Conservation (phyloP, 2,888 invertebrate species). For the Eilema caniola region DNA sequence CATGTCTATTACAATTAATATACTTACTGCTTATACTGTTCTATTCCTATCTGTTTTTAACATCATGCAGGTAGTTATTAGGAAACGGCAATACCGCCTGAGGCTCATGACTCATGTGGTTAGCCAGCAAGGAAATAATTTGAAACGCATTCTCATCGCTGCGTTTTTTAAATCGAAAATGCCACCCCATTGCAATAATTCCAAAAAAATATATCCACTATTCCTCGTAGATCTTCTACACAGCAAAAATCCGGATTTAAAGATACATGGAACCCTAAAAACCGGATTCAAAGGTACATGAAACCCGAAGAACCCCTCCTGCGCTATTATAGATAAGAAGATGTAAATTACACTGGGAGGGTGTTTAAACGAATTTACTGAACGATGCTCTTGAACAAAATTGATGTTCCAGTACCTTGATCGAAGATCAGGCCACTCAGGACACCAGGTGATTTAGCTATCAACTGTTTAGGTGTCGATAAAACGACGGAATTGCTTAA, state of each 20-base stretch:
- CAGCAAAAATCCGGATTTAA: constrained; percentile 28
- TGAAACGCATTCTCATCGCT: background rate
- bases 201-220: constrained; percentile 4
- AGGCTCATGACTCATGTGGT: constrained; percentile 1
- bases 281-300: constrained; percentile 34
- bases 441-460: constrained; percentile 39
- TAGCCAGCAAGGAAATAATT: background rate
- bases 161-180: background rate
- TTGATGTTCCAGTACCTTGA: constrained; percentile 70
- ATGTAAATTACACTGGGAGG: constrained; percentile 78
- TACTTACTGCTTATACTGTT: background rate
- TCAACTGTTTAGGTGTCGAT: constrained; percentile 30
- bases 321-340: constrained; percentile 74
- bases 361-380: constrained; percentile 74
- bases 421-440: constrained; percentile 50
- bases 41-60: background rate
- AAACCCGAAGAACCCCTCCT: constrained; percentile 62
- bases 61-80: background rate
- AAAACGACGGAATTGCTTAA: constrained; percentile 50
- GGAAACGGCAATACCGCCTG: background rate
- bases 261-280: constrained; percentile 37
- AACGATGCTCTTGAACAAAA: constrained; percentile 71
- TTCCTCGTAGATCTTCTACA: constrained; percentile 22
- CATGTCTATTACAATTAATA: background rate
- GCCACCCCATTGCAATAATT: background rate